Conservation (phyloP, 2,113 vertebrate species). For the Cottus gobio region DNA sequence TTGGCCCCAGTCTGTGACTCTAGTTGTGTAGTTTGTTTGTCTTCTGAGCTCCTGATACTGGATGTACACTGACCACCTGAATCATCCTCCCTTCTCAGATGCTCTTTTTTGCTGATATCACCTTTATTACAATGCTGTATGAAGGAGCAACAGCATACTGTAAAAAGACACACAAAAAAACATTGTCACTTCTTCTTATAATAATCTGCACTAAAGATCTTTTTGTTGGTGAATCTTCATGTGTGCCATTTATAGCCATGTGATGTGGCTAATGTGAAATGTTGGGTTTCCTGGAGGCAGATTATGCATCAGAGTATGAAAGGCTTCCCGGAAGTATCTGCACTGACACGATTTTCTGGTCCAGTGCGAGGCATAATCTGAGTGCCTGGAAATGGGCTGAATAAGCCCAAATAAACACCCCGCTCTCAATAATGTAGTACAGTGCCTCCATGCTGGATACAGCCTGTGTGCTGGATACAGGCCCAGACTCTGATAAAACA, state of each 20-base stretch:
- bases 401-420: constrained; percentile 61
- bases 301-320: constrained; percentile 62
- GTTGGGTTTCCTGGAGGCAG: constrained; percentile 61
- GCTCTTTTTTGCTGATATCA: neutral
- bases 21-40: neutral
- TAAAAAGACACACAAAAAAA: too few relatives aligned
- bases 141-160: neutral
- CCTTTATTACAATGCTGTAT: neutral
- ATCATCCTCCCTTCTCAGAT: neutral
- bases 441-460: constrained; percentile 39
- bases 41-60: neutral
- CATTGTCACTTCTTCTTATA: neutral
- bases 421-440: constrained; percentile 63
- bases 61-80: neutral
- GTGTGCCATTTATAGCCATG: constrained; percentile 22
- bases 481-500: constrained; percentile 37
- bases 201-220: constrained; percentile 13
- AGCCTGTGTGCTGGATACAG: constrained; percentile 29
- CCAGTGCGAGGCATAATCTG: constrained; percentile 65
- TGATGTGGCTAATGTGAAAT: constrained; percentile 43
- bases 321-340: constrained; percentile 62
- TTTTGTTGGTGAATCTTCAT: constrained; percentile 21
- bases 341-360: constrained; percentile 70
- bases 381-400: constrained; percentile 72
- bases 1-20: neutral